These are phyloP conservation scores for Cephus pygmeus DNA, from an alignment of 2,888 invertebrate species.

Conservation along the genomic window DNA sequence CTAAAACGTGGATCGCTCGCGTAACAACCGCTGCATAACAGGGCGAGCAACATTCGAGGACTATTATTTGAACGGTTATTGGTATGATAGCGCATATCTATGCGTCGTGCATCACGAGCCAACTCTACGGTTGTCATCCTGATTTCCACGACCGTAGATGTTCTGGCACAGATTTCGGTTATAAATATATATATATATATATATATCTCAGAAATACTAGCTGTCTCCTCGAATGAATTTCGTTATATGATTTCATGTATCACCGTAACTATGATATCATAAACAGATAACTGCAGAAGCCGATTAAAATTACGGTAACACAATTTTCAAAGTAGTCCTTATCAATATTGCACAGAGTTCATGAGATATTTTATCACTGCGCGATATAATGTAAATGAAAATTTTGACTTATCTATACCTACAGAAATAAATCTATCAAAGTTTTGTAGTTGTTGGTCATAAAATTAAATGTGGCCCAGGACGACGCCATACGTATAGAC, in stretches of 20 bases:
- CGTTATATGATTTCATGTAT: not conserved
- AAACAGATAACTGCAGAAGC: not conserved
- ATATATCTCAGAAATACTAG: slow-evolving; percentile 56
- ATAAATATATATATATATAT: slow-evolving; percentile 56
- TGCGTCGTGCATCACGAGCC: slow-evolving; percentile 55
- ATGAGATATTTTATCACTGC: not conserved
- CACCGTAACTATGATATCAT: not conserved
- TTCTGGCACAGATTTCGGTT: slow-evolving; percentile 37
- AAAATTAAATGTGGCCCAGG: no score
- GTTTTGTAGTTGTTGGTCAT: no score
- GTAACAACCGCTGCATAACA: slow-evolving; percentile 19
- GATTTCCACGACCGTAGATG: slow-evolving; percentile 33
- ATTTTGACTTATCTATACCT: not conserved
- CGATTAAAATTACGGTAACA: not conserved
- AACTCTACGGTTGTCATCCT: slow-evolving; percentile 59
- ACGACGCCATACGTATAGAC: no score
- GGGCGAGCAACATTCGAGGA: slow-evolving; percentile 36
- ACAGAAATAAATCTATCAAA: no score
- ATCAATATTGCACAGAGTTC: not conserved
- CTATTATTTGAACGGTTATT: slow-evolving; percentile 62
- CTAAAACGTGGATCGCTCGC: slow-evolving; percentile 15
- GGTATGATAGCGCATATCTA: slow-evolving; percentile 60
- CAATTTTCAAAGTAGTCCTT: not conserved
- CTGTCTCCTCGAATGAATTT: slow-evolving; percentile 51
- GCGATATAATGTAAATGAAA: not conserved